A percentile compares a stretch with the other conserved stretches of the same genome.
These are phyloP conservation scores for Meghimatium bilineatum DNA, from an alignment of 2,888 invertebrate genomes.

Conservation along the genomic window DNA sequence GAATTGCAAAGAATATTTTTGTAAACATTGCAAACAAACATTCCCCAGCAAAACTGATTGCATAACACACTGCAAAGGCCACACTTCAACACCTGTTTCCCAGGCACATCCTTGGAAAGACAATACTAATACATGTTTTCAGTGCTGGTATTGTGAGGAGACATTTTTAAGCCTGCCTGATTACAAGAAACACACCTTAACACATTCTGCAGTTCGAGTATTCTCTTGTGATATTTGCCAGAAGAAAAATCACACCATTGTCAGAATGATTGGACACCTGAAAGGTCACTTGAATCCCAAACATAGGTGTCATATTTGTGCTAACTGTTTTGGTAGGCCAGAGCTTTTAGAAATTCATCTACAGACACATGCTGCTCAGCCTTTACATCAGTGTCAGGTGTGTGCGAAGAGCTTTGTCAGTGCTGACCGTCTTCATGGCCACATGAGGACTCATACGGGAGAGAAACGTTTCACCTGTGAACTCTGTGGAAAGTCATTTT, in stretches of 20 bases:
- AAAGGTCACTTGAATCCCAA: slow-evolving; percentile 38
- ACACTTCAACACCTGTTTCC: slow-evolving; percentile 2
- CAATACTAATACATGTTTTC: background rate
- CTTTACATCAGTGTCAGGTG: slow-evolving; percentile 34
- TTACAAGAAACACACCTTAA: slow-evolving; percentile 33
- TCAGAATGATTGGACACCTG: slow-evolving; percentile 37
- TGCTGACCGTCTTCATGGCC: slow-evolving; percentile 39
- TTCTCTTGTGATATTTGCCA: slow-evolving; percentile 40
- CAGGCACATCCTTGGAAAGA: background rate
- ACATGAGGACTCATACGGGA: slow-evolving; percentile 38
- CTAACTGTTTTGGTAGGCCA: slow-evolving; percentile 39
- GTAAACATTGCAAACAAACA: slow-evolving; percentile 28
- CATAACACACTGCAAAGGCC: slow-evolving; percentile 41
- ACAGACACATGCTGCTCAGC: slow-evolving; percentile 35
- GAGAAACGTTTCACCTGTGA: slow-evolving; percentile 41
- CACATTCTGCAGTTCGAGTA: slow-evolving; percentile 41
- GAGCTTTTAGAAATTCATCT: slow-evolving; percentile 36
- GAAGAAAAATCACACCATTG: slow-evolving; percentile 46
- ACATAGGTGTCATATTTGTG: slow-evolving; percentile 45
- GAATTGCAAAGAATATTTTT: slow-evolving; percentile 20
- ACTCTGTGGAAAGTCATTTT: slow-evolving; percentile 43
- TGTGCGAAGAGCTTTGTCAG: slow-evolving; percentile 38
- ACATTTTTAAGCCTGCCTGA: slow-evolving; percentile 26
- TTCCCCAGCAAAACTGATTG: slow-evolving; percentile 34
- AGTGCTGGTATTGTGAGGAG: slow-evolving; percentile 41